Conservation (phyloP, 2,113 vertebrate genomes). For the Ceyx melanurus region DNA sequence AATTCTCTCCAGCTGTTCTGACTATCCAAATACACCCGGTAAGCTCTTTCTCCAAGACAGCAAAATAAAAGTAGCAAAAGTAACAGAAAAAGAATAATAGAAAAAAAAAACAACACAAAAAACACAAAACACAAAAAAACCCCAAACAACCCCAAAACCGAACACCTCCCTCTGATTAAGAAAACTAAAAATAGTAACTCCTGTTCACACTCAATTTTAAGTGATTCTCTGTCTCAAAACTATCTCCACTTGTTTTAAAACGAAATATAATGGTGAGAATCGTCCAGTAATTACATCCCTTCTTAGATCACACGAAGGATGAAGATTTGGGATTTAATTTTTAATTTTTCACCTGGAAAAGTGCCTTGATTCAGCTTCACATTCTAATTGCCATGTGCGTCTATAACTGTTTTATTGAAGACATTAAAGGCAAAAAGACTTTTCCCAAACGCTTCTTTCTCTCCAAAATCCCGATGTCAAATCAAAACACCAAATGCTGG, state of each 20-base stretch:
- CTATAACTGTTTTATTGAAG: neutral
- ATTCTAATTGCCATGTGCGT: neutral
- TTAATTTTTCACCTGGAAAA: neutral
- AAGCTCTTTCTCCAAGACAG: neutral
- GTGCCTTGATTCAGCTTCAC: neutral
- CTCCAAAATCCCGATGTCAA: neutral
- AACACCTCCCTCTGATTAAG: neutral
- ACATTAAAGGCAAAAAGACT: neutral
- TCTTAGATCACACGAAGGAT: neutral
- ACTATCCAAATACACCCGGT: neutral
- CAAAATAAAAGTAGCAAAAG: neutral
- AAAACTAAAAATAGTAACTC: neutral
- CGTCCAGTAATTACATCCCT: neutral
- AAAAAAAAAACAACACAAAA: neutral
- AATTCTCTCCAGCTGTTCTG: neutral
- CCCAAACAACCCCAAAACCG: rapidly evolving
- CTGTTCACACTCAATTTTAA: neutral
- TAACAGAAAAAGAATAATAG: neutral
- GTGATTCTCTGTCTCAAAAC: neutral
- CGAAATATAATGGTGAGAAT: neutral
- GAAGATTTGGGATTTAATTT: neutral
- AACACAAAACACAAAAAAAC: rapidly evolving
- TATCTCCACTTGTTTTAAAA: neutral
- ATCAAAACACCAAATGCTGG: neutral
- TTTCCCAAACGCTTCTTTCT: neutral